Evolutionary conservation across 2,113 vertebrate genomes (phyloP).

Genomic region (Oreochromis niloticus): DNA sequence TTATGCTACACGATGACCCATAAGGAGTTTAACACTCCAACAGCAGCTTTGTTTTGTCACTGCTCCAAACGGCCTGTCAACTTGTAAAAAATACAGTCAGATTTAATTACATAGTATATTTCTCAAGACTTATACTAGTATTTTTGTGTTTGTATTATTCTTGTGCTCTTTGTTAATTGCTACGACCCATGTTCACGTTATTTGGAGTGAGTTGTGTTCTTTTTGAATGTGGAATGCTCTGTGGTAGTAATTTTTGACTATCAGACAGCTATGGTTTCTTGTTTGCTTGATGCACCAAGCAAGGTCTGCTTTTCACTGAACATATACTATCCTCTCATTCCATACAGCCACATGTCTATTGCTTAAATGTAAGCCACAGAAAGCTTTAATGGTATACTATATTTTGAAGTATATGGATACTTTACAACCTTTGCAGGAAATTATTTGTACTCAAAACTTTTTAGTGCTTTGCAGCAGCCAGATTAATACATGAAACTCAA

Average conservation of each 20-base stretch:
- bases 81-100: conserved; percentile 27
- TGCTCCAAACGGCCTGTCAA: conserved; percentile 31
- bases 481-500: background rate
- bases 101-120: conserved; percentile 24
- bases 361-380: background rate
- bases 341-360: background rate
- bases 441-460: background rate
- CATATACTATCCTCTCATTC: background rate
- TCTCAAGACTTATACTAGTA: background rate
- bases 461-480: background rate
- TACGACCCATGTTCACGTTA: background rate
- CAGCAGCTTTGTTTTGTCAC: background rate
- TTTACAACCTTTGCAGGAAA: conserved; percentile 1
- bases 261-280: background rate
- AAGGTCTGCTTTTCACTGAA: background rate
- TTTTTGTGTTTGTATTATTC: background rate
- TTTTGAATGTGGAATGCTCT: conserved; percentile 18
- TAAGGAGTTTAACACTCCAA: background rate
- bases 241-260: conserved; percentile 3
- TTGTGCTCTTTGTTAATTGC: background rate
- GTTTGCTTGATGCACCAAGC: background rate
- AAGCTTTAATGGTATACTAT: background rate
- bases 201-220: conserved; percentile 14
- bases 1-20: background rate
- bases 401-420: conserved; percentile 19